Percentiles rank a stretch among this genome's conserved stretches.
phyloP scores from a whole-genome alignment of 2,797 vertebrate species.

The Cygnus olor region DNA sequence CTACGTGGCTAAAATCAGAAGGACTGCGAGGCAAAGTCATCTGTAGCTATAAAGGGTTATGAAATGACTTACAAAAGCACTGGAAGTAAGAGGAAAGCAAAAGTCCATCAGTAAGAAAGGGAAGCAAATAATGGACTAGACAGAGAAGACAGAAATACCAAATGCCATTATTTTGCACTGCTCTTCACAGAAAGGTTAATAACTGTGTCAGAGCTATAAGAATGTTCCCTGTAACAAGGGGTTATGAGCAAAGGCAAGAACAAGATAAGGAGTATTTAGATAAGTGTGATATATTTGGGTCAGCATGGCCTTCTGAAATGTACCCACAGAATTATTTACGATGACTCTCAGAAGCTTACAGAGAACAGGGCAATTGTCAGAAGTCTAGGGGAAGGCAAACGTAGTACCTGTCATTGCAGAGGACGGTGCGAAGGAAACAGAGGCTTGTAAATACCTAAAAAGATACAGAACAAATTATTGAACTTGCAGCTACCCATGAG shows the following conservation, averaged over 20 bases:
- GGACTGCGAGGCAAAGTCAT: not conserved
- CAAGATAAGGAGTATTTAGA: conserved; percentile 64
- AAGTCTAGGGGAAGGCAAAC: not conserved
- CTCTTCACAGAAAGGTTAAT: conserved; percentile 62
- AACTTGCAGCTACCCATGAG: not conserved
- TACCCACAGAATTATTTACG: conserved; percentile 40
- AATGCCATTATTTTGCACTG: conserved; percentile 37
- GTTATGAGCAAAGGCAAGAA: conserved; percentile 45
- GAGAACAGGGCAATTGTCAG: conserved; percentile 15
- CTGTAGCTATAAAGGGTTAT: not conserved
- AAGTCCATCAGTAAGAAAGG: conserved; percentile 5
- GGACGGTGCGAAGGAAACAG: not conserved
- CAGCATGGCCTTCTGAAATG: conserved; percentile 26
- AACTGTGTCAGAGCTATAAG: conserved; percentile 51
- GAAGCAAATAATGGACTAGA: conserved; percentile 6
- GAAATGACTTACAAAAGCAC: not conserved
- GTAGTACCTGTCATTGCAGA: not conserved
- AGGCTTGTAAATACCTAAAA: not conserved
- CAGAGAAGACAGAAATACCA: conserved; percentile 31
- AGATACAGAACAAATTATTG: not conserved
- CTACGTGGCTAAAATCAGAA: not conserved
- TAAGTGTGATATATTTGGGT: conserved; percentile 63
- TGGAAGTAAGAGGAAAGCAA: not conserved
- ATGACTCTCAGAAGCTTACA: not conserved
- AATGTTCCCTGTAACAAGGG: conserved; percentile 26